phyloP scores from a whole-genome alignment of 2,797 vertebrate species.

The Spatula clypeata region DNA sequence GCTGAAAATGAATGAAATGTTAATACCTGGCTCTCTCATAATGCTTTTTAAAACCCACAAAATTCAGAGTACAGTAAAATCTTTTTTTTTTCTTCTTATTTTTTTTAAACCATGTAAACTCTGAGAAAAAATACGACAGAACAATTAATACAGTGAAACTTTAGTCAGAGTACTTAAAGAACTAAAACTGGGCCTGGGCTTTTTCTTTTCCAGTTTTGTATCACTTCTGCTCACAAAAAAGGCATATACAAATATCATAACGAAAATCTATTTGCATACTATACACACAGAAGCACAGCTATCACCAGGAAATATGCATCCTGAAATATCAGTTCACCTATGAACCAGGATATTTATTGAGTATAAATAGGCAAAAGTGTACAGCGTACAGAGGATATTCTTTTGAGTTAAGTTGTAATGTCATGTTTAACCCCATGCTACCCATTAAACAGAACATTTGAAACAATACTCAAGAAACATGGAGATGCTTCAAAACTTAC shows the following conservation, averaged over 20 bases:
- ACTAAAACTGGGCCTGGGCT: not conserved
- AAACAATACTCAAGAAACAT: fast-evolving
- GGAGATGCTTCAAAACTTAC: conserved; percentile 70
- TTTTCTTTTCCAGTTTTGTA: not conserved
- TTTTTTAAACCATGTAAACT: not conserved
- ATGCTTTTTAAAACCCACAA: not conserved
- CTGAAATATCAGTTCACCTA: not conserved
- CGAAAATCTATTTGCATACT: not conserved
- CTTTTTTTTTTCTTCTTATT: too few relatives aligned
- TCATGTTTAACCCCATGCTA: not conserved
- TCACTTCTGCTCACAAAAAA: not conserved
- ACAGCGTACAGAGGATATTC: not conserved
- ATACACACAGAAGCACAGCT: not conserved
- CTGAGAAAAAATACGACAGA: not conserved
- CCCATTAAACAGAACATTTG: not conserved
- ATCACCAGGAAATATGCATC: not conserved
- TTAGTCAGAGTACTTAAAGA: not conserved
- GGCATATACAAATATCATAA: not conserved
- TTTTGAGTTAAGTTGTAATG: not conserved
- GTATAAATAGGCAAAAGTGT: not conserved
- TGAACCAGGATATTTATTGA: not conserved
- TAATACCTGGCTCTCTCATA: not conserved
- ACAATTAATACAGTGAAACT: not conserved
- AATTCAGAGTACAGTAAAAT: not conserved
- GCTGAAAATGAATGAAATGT: conserved; percentile 26